Conservation (phyloP, 2,113 vertebrate species). For the Nothoprocta perdicaria region DNA sequence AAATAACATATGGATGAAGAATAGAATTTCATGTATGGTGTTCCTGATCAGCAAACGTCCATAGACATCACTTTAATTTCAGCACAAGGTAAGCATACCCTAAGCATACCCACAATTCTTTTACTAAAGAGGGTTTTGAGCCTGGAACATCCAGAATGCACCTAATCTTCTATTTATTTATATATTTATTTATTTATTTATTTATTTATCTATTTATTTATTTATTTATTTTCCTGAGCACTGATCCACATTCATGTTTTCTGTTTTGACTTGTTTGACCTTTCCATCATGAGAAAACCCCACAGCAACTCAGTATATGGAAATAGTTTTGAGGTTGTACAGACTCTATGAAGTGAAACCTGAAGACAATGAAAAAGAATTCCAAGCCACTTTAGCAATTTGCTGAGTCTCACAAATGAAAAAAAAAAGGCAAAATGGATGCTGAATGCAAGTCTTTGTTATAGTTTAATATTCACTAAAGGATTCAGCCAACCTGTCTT, state of each 20-base stretch:
- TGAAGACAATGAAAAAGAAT: constrained; percentile 42
- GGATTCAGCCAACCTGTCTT: not conserved
- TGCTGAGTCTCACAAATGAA: not conserved
- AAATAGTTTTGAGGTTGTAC: constrained; percentile 51
- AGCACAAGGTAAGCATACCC: not conserved
- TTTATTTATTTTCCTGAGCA: constrained; percentile 3
- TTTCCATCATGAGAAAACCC: not conserved
- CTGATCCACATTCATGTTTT: not conserved
- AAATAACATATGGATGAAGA: not conserved
- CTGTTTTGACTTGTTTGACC: not conserved
- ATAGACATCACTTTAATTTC: not conserved
- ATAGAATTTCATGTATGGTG: not conserved
- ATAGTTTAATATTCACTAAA: not conserved
- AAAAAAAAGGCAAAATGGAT: not conserved
- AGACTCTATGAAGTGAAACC: not conserved
- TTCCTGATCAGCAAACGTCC: constrained; percentile 6
- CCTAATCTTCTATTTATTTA: not conserved
- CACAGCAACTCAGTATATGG: constrained; percentile 8
- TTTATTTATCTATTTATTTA: too few relatives aligned
- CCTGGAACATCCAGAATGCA: not conserved
- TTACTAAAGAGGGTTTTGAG: not conserved
- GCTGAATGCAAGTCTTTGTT: not conserved
- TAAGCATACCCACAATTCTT: not conserved
- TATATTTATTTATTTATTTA: too few relatives aligned
- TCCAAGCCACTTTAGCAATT: not conserved